Conservation (phyloP, 2,888 invertebrate genomes). For the Meteorus colon region DNA sequence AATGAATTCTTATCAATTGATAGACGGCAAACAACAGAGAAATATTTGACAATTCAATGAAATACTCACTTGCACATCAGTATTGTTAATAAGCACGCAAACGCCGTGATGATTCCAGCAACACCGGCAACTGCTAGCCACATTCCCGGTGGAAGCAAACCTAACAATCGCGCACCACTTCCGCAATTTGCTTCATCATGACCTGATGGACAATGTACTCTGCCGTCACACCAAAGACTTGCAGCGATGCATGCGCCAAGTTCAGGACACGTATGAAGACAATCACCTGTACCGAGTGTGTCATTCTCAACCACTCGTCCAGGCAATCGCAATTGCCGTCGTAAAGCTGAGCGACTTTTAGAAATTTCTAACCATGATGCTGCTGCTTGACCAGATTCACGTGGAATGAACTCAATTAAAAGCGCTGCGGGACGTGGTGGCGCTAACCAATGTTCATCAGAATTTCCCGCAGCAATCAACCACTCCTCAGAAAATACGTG, state of each 20-base stretch:
- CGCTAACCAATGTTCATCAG: conserved; percentile 62
- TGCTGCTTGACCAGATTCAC: conserved; percentile 84
- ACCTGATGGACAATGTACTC: conserved; percentile 73
- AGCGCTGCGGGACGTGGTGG: conserved; percentile 77
- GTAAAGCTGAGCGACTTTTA: conserved; percentile 78
- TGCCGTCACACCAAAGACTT: conserved; percentile 75
- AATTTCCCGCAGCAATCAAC: conserved; percentile 74
- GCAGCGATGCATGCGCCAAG: conserved; percentile 71
- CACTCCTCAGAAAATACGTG: conserved; percentile 89
- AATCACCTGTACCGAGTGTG: conserved; percentile 63
- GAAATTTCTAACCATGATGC: conserved; percentile 86
- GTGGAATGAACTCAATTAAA: conserved; percentile 81
- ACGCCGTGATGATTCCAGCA: conserved; percentile 73
- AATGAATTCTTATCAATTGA: neutral
- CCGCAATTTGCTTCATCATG: conserved; percentile 81
- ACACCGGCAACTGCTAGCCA: conserved; percentile 70
- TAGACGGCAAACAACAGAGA: neutral
- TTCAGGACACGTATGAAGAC: conserved; percentile 71
- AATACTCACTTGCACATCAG: conserved; percentile 72
- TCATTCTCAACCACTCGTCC: conserved; percentile 64
- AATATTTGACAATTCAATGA: neutral
- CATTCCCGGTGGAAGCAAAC: conserved; percentile 76
- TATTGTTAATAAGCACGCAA: conserved; percentile 72
- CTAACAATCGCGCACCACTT: conserved; percentile 71
- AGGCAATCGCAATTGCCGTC: conserved; percentile 77